Evolutionary conservation across 2,113 vertebrate species (phyloP).

Genomic region (Heptranchias perlo): DNA sequence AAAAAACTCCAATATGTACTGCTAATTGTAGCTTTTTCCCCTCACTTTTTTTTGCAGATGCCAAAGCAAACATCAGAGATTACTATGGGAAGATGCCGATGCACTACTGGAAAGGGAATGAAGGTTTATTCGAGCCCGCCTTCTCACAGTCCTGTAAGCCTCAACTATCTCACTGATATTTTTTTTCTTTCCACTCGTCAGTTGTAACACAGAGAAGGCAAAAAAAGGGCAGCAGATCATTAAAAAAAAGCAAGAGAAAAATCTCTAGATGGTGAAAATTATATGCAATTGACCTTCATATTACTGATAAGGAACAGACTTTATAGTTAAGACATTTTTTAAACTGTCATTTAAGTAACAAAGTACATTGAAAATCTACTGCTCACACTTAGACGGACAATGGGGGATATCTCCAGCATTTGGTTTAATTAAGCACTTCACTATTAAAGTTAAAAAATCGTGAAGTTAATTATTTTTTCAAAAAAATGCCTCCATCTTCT

Average conservation of each 20-base stretch:
- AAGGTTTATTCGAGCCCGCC: conserved; percentile 22
- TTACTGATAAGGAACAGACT: conserved; percentile 44
- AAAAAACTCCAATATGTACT: conserved; percentile 45
- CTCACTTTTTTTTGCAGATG: conserved; percentile 39
- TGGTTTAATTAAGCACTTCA: conserved; percentile 62
- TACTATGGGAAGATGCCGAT: conserved; percentile 39
- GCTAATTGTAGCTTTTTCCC: conserved; percentile 43
- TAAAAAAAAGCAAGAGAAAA: conserved; percentile 61
- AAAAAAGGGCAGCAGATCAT: conserved; percentile 52
- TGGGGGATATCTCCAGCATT: conserved; percentile 56
- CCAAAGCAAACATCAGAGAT: conserved; percentile 47
- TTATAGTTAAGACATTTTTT: conserved; percentile 39
- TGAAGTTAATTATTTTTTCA: conserved; percentile 31
- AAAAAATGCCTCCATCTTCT: not conserved
- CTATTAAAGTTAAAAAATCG: conserved; percentile 20
- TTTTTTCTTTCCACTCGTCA: not conserved
- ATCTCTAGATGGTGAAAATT: conserved; percentile 57
- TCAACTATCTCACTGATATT: not conserved
- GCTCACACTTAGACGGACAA: conserved; percentile 49
- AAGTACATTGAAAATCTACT: conserved; percentile 55
- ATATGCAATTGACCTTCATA: conserved; percentile 64
- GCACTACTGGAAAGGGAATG: conserved; percentile 44
- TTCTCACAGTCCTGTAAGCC: conserved; percentile 21
- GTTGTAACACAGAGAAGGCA: not conserved
- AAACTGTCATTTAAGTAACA: conserved; percentile 50